These are phyloP conservation scores for Drosophila robusta DNA, from an alignment of 2,888 invertebrate genomes.

Conservation along the genomic window DNA sequence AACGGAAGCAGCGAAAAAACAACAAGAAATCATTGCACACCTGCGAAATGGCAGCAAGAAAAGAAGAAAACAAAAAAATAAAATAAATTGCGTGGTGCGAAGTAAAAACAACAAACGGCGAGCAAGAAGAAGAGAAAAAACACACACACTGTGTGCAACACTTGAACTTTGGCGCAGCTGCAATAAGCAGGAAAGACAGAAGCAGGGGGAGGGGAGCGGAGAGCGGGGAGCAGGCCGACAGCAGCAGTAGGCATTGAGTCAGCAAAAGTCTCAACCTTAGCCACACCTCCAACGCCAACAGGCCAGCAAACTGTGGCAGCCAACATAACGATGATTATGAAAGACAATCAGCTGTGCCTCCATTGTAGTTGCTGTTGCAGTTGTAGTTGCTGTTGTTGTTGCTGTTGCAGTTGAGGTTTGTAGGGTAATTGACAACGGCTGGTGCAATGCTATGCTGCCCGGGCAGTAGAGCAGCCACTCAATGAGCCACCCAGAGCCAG, in stretches of 20 bases:
- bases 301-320: constrained; percentile 32
- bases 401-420: constrained; percentile 66
- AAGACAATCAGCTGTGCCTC: constrained; percentile 77
- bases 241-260: constrained; percentile 41
- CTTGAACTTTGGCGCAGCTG: constrained; percentile 78
- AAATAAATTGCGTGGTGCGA: constrained; percentile 55
- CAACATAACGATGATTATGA: constrained; percentile 67
- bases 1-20: constrained; percentile 62
- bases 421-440: constrained; percentile 76
- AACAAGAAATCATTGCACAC: constrained; percentile 64
- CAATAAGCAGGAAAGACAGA: constrained; percentile 38
- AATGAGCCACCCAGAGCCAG: constrained; percentile 56
- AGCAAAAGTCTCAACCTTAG: constrained; percentile 48
- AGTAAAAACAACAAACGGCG: constrained; percentile 22
- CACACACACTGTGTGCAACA: constrained; percentile 55
- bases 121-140: constrained; percentile 22
- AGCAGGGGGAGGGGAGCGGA: neutral
- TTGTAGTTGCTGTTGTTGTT: constrained; percentile 5
- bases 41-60: constrained; percentile 53
- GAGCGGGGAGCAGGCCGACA: neutral
- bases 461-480: constrained; percentile 63
- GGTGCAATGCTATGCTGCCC: constrained; percentile 23
- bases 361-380: constrained; percentile 34
- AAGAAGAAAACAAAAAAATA: constrained; percentile 14
- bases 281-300: constrained; percentile 52